Base-by-base conservation (phyloP, 2,888 invertebrate genomes). In the Aspidiotus rigidus region DNA sequence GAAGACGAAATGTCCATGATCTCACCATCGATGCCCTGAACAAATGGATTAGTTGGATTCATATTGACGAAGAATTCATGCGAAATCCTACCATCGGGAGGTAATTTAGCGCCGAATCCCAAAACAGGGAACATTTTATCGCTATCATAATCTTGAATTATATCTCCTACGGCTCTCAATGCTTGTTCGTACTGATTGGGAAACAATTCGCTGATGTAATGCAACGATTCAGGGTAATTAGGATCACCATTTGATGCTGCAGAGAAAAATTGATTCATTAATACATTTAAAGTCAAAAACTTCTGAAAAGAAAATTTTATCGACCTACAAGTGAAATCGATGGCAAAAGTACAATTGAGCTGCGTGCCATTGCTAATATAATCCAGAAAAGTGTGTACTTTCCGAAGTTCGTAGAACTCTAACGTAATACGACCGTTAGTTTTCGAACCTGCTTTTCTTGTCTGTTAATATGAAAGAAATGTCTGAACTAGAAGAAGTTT, bases 341-440 rank as follows among this genome's bases (percentile, higher is more conserved):
- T 80, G 57, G 80, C 80, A 72, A 81, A 77, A 17, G 80, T 79
- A 73, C 79, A 80, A 73, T 79, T 77, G 53, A 81, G 76, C 72
- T 81, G 79, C 28, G 79, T 79, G 13, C 84, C 83, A 64, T 80
- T 80, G 71, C 79, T 78, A 63, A 84, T 80, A 74, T 81, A 84
- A 74, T 84, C 84, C 71, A 84, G 75, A 75, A 85, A 85, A 7
- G 82, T 79, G 74, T 77, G 77, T 6, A 78, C 74, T 71, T 75
- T 74, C 59, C 72, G 63, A 7, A 64, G 17, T 16, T 70, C 72
- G 64, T 69, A 72, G 41, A 53, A 70, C 70, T 72, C 62, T 64
- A 67, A 53, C 44, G 69, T 66, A 13, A 66, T 44, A 17, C 41
- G 9, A 42, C 66, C 66, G 13, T 66, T 66, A 11, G 17, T 57